Base-by-base conservation (phyloP, 53 echinoderm and acorn worm species). In the Holothuria leucospilota region DNA sequence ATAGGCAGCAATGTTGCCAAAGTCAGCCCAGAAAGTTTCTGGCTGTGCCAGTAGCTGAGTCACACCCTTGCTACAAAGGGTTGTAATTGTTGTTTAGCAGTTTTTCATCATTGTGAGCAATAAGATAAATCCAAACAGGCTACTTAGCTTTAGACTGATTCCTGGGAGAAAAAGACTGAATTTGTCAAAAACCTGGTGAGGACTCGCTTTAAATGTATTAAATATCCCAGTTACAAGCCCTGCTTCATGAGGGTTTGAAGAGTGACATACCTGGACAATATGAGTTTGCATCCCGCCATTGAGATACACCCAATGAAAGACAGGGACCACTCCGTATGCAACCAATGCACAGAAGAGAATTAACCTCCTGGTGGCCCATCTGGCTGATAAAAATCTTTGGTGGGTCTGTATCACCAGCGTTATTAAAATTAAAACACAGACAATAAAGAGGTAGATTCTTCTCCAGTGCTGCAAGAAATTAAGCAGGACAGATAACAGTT, bases 231-330 rank as follows among this genome's bases (percentile, higher is more conserved):
- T 34, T 46, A 46, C 3, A 46, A 2, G 34, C 46, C 11, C 8
- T 46, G 46, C 46, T 5, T 34, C 8, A 46, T 46, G 46, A 46
- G 11, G 46, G 11, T 46, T 9, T 46, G 46, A 11, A 46, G 46
- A 46, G 8, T 7, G 3, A 11, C 61, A 83, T 81, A 97, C 95
- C 93, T 86, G 88, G 4, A 97, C 95, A 65, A 97, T 92, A 51
- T 91, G 90, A 21, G 90, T 81, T 20, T 90, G 39, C 9, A 95
- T 73, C 20, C 98, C 98, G 2, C 98, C 98, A 30, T 95, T 79
- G 5, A 97, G 94, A 29, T 81, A 87, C 21, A 94, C 89, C 98
- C 98, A 98, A 68, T 98, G 98, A 13, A 93, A 63, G n/a, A 90
- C 92, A 16, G 98, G 98, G 21, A 92, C 81, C 29, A 98, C 59